A percentile compares a stretch with the other conserved stretches of the same genome.
Conservation (phyloP, 2,113 vertebrate species). For the Ancistrus triradiatus region DNA sequence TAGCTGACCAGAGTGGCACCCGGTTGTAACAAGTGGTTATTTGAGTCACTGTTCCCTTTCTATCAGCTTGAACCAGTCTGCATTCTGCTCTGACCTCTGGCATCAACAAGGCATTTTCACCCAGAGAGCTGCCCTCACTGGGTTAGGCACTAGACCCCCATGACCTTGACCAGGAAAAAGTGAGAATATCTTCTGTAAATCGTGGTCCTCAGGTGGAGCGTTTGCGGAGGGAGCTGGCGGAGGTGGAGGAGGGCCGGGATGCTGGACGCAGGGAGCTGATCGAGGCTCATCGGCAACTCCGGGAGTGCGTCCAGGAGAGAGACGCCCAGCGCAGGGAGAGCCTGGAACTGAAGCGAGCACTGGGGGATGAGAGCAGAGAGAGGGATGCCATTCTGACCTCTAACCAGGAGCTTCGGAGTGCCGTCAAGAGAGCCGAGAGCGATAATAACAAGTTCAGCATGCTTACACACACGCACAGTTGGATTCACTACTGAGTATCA, state of each 20-base stretch:
- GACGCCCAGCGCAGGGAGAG: slow-evolving; percentile 64
- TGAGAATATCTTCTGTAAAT: too few species aligned
- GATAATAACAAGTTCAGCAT: slow-evolving; percentile 74
- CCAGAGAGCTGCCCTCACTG: too few species aligned
- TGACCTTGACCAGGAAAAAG: too few species aligned
- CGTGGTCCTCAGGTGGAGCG: slow-evolving; percentile 59
- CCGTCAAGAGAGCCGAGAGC: slow-evolving; percentile 64
- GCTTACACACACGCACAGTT: background rate
- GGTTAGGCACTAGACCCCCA: too few species aligned
- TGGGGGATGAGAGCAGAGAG: slow-evolving; percentile 64
- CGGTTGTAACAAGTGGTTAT: too few species aligned
- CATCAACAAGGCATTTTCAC: too few species aligned
- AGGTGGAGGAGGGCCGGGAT: slow-evolving; percentile 59
- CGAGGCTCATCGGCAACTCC: slow-evolving; percentile 65
- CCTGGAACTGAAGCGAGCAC: slow-evolving; percentile 58
- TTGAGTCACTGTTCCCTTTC: too few species aligned
- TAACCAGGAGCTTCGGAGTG: slow-evolving; percentile 67
- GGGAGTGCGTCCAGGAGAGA: slow-evolving; percentile 57
- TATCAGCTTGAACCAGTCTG: too few species aligned
- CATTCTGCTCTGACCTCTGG: too few species aligned
- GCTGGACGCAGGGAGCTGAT: slow-evolving; percentile 57
- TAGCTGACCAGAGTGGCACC: too few species aligned
- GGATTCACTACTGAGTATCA: too few species aligned
- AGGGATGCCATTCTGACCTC: slow-evolving; percentile 68
- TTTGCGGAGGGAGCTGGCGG: slow-evolving; percentile 60